Base-by-base conservation (phyloP, 2,797 vertebrate species). In the Smutsia temminckii region DNA sequence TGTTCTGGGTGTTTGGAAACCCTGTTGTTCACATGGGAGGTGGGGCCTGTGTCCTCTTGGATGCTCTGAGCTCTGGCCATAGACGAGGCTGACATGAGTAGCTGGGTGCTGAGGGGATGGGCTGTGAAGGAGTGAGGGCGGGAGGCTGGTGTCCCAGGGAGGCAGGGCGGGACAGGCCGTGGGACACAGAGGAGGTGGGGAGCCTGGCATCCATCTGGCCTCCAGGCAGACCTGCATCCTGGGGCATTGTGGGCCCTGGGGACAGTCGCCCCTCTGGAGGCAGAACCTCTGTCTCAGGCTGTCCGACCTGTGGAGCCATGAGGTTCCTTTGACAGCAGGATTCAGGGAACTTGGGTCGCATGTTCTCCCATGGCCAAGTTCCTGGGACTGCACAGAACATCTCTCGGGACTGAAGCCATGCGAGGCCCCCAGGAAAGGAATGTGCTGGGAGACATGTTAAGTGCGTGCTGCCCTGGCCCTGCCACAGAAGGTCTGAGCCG, bases 391-490 rank as follows among this genome's bases (percentile, higher is more conserved):
- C 2, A 2, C 6, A 68, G 20, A 61, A 49, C 32, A 27, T 42
- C 80, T 46, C 46, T 12, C 27, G 69, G 25, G 11, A 25, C 12
- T 5, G 32, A 66, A 53, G 25, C 49, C 29, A 3, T 14, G 10
- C 0, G 8, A 85, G 75, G 2, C 6, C 8, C 32, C 0, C 6
- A 17, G 6, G 51, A 71, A 18, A 37, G 18, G 14, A 37, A 3
- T 23, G 17, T 13, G 46, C 46, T 46, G 46, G 13, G 84, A 13
- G 32, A 18, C 4, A 21, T 21, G 3, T 13, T 4, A 18, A 12
- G 6, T 2, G 2, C 0, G 3, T 10, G 12, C 1, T 1, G 11
- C 32, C 21, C 5, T 18, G 25, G 77, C 18, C 21, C 42, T 2
- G 0, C 9, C 3, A 0, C 29, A 74, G 63, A 13, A 53, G 29